These are phyloP conservation scores for Apostichopus japonicus DNA, from an alignment of 35 echinoderm and acorn worm genomes.

Conservation along the genomic window DNA sequence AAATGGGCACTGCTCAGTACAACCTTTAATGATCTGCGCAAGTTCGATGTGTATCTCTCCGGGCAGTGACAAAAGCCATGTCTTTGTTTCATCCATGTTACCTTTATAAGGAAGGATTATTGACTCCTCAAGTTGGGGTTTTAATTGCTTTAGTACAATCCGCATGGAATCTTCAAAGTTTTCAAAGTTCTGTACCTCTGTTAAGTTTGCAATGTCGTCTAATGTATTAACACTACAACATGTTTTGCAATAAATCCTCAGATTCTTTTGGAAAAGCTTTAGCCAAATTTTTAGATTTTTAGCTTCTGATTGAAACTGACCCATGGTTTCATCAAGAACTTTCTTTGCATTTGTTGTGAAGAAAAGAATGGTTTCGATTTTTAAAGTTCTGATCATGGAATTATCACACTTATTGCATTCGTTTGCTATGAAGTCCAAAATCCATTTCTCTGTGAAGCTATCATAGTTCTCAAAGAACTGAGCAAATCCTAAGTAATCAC, in stretches of 20 bases:
- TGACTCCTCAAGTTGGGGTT: background rate
- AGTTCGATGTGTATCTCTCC: background rate
- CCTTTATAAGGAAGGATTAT: background rate
- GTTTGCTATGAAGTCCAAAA: background rate
- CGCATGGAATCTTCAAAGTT: background rate
- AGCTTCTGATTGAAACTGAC: background rate
- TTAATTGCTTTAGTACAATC: background rate
- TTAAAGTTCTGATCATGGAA: background rate
- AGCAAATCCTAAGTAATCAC: background rate
- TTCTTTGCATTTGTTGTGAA: too few relatives aligned
- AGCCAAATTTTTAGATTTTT: background rate
- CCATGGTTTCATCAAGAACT: background rate
- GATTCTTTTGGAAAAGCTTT: background rate
- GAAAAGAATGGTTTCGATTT: background rate
- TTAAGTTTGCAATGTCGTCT: background rate
- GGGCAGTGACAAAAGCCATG: background rate
- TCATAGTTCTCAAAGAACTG: background rate
- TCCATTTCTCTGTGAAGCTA: background rate
- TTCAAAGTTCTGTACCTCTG: background rate
- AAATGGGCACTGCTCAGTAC: background rate
- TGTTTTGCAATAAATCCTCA: background rate
- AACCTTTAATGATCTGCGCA: background rate
- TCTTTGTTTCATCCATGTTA: constrained; percentile 1
- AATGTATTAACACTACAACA: background rate
- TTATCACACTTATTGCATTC: background rate